Percentiles rank a stretch among this genome's conserved stretches.
Evolutionary conservation across 37 sponge, comb jelly and placozoan genomes (phyloP).

Genomic region (Oscarella lobularis): DNA sequence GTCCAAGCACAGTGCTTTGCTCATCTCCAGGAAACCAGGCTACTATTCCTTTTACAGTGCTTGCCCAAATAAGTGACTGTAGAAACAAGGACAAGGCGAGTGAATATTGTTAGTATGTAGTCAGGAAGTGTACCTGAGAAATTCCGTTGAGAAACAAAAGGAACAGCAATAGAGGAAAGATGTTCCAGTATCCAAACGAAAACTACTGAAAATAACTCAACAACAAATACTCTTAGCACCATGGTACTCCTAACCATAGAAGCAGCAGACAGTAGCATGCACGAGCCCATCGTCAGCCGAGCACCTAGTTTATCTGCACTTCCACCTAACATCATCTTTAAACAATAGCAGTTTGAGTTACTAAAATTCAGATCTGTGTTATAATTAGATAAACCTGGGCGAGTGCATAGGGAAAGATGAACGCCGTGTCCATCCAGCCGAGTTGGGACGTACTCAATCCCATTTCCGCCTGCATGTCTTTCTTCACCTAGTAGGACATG

Average conservation of each 20-base stretch:
- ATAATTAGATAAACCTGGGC: slow-evolving; percentile 12
- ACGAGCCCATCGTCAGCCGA: background rate
- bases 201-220: background rate
- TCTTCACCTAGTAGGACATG: slow-evolving; percentile 2
- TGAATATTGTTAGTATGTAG: too few species aligned
- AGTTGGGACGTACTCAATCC: slow-evolving; percentile 17
- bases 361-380: background rate
- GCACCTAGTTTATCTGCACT: background rate
- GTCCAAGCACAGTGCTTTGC: background rate
- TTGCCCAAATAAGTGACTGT: background rate
- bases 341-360: background rate
- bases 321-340: background rate
- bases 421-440: slow-evolving; percentile 39
- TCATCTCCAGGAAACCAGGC: background rate
- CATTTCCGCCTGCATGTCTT: background rate
- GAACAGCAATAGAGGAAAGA: background rate
- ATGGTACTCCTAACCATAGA: background rate
- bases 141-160: background rate
- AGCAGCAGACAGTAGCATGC: background rate
- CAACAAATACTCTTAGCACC: background rate
- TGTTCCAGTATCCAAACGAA: background rate
- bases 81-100: background rate
- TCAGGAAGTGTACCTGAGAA: background rate
- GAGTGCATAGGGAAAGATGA: slow-evolving; percentile 44
- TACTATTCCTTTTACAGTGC: background rate